Conservation (phyloP, 2,888 invertebrate genomes). For the Oscheius sp. region DNA sequence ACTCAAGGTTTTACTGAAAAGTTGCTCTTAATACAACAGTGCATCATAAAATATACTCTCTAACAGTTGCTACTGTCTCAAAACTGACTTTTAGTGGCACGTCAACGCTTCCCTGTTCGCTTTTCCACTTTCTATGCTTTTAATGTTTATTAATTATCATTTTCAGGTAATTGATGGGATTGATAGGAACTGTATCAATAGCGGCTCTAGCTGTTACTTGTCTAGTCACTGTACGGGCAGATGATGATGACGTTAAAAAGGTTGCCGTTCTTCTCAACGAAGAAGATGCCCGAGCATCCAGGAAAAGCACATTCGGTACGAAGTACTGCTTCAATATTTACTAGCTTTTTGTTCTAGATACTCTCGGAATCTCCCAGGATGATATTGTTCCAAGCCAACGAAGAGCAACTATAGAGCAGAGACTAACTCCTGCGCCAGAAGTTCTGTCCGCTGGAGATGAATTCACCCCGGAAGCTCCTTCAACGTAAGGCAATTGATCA, state of each 20-base stretch:
- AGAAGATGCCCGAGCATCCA: conserved; percentile 18
- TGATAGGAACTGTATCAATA: neutral
- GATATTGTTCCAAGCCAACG: conserved; percentile 1
- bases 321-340: neutral
- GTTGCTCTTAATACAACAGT: too few relatives aligned
- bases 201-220: neutral
- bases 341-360: neutral
- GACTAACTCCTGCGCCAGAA: neutral
- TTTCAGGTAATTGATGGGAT: neutral
- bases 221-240: neutral
- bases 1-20: too few relatives aligned
- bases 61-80: too few relatives aligned
- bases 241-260: conserved; percentile 7
- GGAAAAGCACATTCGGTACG: conserved; percentile 25
- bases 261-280: conserved; percentile 26
- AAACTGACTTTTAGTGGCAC: too few relatives aligned
- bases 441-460: conserved; percentile 28
- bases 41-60: too few relatives aligned
- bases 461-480: conserved; percentile 6
- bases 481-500: neutral
- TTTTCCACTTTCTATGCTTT: conserved; percentile 3
- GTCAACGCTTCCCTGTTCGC: neutral
- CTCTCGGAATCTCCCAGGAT: conserved; percentile 16
- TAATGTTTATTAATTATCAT: neutral
- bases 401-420: neutral